Evolutionary conservation across 2,888 invertebrate species (phyloP).

Genomic region (Abrostola triplasia): DNA sequence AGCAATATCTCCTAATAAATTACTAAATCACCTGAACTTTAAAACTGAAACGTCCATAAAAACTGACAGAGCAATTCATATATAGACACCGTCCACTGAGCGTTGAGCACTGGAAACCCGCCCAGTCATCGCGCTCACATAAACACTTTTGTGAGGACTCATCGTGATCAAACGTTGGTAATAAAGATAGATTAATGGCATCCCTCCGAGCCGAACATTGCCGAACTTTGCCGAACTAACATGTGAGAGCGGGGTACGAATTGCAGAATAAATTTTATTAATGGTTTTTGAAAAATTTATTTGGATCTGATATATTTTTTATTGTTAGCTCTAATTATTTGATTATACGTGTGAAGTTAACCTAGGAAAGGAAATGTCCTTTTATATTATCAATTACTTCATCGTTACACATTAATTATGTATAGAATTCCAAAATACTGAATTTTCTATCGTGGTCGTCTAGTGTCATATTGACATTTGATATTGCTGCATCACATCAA

Average conservation of each 20-base stretch:
- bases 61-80: constrained; percentile 44
- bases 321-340: no score
- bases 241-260: constrained; percentile 45
- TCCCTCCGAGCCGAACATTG: constrained; percentile 51
- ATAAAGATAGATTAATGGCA: constrained; percentile 84
- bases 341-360: no score
- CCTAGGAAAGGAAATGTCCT: no score
- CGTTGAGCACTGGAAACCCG: constrained; percentile 57
- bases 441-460: no score
- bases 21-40: not conserved
- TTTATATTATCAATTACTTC: no score
- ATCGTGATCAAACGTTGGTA: constrained; percentile 79
- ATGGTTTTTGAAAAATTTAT: constrained; percentile 26
- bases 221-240: constrained; percentile 49
- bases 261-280: constrained; percentile 50
- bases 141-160: constrained; percentile 79
- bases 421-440: no score
- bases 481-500: no score
- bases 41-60: constrained; percentile 1
- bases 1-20: no score
- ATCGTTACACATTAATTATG: no score
- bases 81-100: constrained; percentile 40
- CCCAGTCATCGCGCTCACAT: constrained; percentile 74
- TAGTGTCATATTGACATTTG: no score
- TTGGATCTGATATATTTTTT: not conserved